Base-by-base conservation (phyloP, 2,113 vertebrate species). In the Heptranchias perlo region DNA sequence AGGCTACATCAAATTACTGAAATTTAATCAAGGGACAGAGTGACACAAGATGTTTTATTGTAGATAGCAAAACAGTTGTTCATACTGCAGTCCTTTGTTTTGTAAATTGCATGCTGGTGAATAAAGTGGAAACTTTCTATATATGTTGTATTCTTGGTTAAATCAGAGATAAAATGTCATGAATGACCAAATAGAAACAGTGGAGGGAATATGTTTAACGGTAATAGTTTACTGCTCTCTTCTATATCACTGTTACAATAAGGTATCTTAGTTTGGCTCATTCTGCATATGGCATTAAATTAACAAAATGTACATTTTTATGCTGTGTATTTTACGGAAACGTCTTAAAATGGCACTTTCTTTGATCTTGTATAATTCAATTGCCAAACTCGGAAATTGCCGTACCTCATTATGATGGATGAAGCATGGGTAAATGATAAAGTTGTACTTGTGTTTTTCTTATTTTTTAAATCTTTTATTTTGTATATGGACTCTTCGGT, bases 11-110 rank as follows among this genome's bases (percentile, higher is more conserved):
- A 49, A 47, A 95, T 91, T 35, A 58, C 39, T 69, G 21, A 52
- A 73, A 95, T 95, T 28, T 73, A 95, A 95, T 95, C 94, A 95
- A 28, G 61, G 25, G 39, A 94, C 62, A 65, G 47, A 64, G 62
- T 67, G 93, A 49, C 23, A 67, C 39, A 67, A 47, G 64, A 67
- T 16, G 0, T 13, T 91, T 73, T 95, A 69, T 47, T 69, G 44
- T 52, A 52, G 28, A 95, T 49, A 65, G 65, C 23, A 35, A 35
- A 49, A 69, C 4, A 73, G 62, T 95, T 95, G 52, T 95, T 69
- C 94, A 69, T 11, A 92, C 25, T 49, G 58, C 89, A 92, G 92
- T 64, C 8, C 7, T 35, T 67, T 91, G 13, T 91, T 91, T 69
- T 67, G 25, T 95, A 69, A 35, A 95, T 94, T 69, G 94, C 65